Evolutionary conservation across 2,797 vertebrate species (phyloP), one percentile per base, ranked within the genome.

Genomic region (Myripristis murdjan): DNA sequence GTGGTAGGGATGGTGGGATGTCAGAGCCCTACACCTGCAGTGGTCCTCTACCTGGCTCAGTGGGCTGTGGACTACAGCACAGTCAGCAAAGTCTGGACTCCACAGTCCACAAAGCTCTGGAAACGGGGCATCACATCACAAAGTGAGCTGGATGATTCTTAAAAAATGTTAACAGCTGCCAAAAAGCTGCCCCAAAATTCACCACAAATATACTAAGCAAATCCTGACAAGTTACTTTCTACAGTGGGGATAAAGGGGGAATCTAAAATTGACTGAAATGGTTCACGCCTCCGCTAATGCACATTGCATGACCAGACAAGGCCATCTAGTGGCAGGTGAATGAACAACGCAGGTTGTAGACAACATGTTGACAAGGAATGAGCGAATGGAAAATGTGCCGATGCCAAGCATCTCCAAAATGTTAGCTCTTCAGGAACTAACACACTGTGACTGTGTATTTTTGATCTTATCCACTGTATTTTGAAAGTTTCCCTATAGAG

Each of bases 71-170:
- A 75, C 88, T 95, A 95, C 83, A 93, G 63, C 41, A 94, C 91
- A 39, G 91, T 93, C 83, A 95, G 74, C 88, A 93, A 75, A 2
- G 94, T 95, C 88, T 94, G 93, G 53, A 94, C 91, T 28, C 93
- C 94, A 80, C 90, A 93, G 80, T 95, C 94, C 84, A 95, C 91
- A 81, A 82, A 93, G 77, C 64, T 93, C 94, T 95, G 84, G 46
- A 90, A 88, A 82, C 15, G 33, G 39, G 31, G 24, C 20, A 43
- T 2, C 64, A 76, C 15, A 69, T 54, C 10, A 80, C 28, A 73
- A 49, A 70, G 70, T 46, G 16, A 54, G 11, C 5, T 6, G 24
- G 49, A 6, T 63, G 20, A 66, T 14, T 2, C 44, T 63, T 74
- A 8, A 74, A 48, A 77, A 28, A 62, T 23, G 37, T 6, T 31